Evolutionary conservation across 2,888 invertebrate genomes (phyloP), one percentile per base, ranked within the genome.

Genomic region (Brenthis hecate): DNA sequence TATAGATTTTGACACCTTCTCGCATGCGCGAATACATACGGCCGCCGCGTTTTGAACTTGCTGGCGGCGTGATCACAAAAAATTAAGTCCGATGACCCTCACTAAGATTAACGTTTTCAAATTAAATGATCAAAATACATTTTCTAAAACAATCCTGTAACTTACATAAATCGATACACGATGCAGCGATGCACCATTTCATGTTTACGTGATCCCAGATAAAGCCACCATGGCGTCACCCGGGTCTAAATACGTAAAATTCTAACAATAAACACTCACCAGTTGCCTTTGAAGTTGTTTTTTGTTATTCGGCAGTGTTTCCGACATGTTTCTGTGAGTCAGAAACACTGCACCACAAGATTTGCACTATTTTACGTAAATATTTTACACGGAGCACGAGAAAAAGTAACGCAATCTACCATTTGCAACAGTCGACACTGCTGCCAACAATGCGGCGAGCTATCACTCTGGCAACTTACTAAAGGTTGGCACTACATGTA

Each of bases 201-300:
- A 89, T 93, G 93, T 93, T 94, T 94, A 94, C 94, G 94, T 94
- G 94, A 94, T 94, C 92, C 92, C 92, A 92, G 93, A 93, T 92
- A 92, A 91, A 91, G 91, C 92, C 93, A 93, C 93, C 93, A 94
- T 94, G 94, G 94, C 94, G 94, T 93, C 93, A 93, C 92, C 91
- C 92, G 91, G 92, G 92, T 92, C 92, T 88, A 90, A 91, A 92
- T 92, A 91, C 86, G 89, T 86, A 91, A 88, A 92, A 90, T 87
- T 83, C 73, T 87, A 87, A 89, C 88, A 89, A 88, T 87, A 87
- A 91, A 86, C 87, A 94, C 94, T 94, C 87, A 94, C 94, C 94
- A 94, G 92, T 81, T 94, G 94, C 78, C 94, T 93, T 74, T 94
- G 87, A 81, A 94, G 92, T 87, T 94, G 94, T 87, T 93, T 93